Base-by-base conservation (phyloP, 1,140 invertebrate genomes). In the Leptopilina clavipes region DNA sequence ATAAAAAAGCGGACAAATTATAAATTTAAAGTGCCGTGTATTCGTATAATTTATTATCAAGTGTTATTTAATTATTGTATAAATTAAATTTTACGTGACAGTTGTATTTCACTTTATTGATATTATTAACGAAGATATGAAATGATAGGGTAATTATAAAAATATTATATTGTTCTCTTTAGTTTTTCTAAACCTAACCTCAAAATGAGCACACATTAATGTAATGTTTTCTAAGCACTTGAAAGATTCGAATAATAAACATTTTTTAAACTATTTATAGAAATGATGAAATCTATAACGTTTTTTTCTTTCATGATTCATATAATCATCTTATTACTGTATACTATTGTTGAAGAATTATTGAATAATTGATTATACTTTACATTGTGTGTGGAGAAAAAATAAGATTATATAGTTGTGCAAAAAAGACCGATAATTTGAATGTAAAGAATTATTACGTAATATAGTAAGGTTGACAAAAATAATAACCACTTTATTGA, bases 231-330 rank as follows among this genome's bases (percentile, higher is more conserved):
- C 48, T 14, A 45, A 9, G 11, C 12, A 14, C n/a, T 17, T 52
- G 5, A 14, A 52, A 52, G 48, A 52, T 52, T 7, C 14, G 48
- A 17, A 17, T 52, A 17, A 17, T 17, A n/a, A 17, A 31, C 14
- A 17, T 17, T 17, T 52, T 52, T 52, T 52, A 52, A 52, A 52
- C 48, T 52, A 52, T 17, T 52, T 17, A 52, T 52, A 52, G 48
- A 52, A 52, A 17, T 52, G 48, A 52, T 17, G 48, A 52, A 52
- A 52, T n/a, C 48, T 8, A 52, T 52, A 17, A 7, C 14, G 5
- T 52, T 17, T 52, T 17, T 52, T n/a, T 17, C n/a, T 45, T 45
- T 52, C n/a, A 7, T 52, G 48, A 52, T 17, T 52, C 48, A 52
- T 48, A n/a, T 48, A n/a, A 52, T 52, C 1, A 52, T 52, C n/a